These are phyloP conservation scores for Saimiri boliviensis DNA, from an alignment of 2,113 vertebrate genomes.

Conservation along the genomic window DNA sequence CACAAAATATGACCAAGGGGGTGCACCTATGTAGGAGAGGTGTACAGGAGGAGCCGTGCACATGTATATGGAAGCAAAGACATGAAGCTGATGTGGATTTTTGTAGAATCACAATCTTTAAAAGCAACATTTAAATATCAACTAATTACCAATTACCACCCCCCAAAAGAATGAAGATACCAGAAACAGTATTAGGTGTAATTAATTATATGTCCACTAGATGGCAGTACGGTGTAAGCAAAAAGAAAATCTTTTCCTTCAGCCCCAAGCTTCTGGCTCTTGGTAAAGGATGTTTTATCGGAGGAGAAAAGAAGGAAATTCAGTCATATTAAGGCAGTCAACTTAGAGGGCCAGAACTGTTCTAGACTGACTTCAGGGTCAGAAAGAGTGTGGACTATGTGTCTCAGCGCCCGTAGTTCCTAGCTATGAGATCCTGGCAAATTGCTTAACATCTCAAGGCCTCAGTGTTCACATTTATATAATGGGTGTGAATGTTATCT, in stretches of 20 bases:
- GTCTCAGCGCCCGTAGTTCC: not conserved
- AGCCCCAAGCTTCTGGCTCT: not conserved
- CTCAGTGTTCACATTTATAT: not conserved
- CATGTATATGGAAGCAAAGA: not conserved
- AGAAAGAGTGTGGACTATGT: not conserved
- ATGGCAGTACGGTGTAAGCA: slow-evolving; percentile 54
- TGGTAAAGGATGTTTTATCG: not conserved
- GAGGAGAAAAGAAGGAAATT: not conserved
- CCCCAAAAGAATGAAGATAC: not conserved
- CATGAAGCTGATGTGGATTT: not conserved
- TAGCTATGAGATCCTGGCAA: not conserved
- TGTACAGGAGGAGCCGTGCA: not conserved
- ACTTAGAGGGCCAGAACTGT: not conserved
- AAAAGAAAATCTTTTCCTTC: not conserved
- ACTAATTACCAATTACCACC: not conserved
- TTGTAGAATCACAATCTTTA: not conserved
- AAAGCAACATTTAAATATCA: not conserved
- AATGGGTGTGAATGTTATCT: not conserved
- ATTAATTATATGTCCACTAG: slow-evolving; percentile 41
- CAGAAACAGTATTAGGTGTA: not conserved
- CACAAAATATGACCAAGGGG: not conserved
- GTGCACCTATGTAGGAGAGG: not conserved
- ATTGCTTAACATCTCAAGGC: not conserved
- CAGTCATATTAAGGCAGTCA: not conserved
- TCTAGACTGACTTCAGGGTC: not conserved